These are phyloP conservation scores for Erythrocercus mccallii DNA, from an alignment of 2,113 vertebrate genomes.

Conservation along the genomic window DNA sequence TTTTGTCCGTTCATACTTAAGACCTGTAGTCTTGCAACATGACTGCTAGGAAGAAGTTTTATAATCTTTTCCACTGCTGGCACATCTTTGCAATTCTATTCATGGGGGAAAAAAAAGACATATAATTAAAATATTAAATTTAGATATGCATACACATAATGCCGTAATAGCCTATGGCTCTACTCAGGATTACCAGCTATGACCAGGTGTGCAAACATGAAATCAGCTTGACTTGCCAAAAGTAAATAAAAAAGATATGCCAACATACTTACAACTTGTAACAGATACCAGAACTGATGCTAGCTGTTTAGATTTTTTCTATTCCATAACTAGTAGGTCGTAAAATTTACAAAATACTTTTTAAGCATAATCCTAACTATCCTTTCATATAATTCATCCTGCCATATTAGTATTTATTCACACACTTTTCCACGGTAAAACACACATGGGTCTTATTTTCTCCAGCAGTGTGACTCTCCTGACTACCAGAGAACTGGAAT, in stretches of 20 bases:
- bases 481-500: not conserved
- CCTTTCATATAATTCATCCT: not conserved
- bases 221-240: not conserved
- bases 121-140: not conserved
- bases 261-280: not conserved
- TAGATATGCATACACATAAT: not conserved
- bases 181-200: not conserved
- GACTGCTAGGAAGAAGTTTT: constrained; percentile 83
- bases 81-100: constrained; percentile 78
- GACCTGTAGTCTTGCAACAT: constrained; percentile 77
- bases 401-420: not conserved
- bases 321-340: not conserved
- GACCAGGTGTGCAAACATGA: not conserved
- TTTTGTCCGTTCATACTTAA: constrained; percentile 75
- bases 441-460: not conserved
- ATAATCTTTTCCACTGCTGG: constrained; percentile 75
- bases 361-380: not conserved
- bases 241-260: not conserved
- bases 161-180: not conserved
- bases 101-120: not conserved
- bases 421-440: not conserved
- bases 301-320: not conserved
- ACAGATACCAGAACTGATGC: not conserved
- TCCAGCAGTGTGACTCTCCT: not conserved
- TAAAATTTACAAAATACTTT: not conserved